A percentile compares a stretch with the other conserved stretches of the same genome.
Conservation (phyloP, 2,797 vertebrate species). For the Arnoldichthys spilopterus region DNA sequence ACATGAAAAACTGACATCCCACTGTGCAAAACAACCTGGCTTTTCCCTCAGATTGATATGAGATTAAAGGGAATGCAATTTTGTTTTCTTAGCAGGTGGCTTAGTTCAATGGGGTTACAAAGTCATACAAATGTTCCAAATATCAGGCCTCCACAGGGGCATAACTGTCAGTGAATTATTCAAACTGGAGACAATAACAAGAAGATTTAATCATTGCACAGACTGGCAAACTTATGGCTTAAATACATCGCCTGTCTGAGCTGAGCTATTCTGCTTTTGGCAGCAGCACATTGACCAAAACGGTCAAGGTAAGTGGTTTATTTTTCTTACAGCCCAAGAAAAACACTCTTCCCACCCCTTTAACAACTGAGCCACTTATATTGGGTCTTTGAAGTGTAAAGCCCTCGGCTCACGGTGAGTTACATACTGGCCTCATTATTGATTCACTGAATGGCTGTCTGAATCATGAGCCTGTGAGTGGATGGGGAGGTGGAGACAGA, state of each 20-base stretch:
- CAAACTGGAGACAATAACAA: neutral
- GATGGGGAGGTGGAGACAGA: conserved; percentile 18
- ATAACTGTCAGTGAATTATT: neutral
- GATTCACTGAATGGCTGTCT: conserved; percentile 49
- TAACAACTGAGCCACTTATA: conserved; percentile 50
- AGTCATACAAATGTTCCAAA: conserved; percentile 2
- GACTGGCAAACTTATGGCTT: neutral
- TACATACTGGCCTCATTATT: conserved; percentile 40
- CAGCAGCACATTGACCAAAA: conserved; percentile 26
- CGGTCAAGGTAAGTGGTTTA: conserved; percentile 42
- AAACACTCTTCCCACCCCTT: conserved; percentile 37
- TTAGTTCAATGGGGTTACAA: conserved; percentile 27
- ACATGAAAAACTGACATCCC: neutral
- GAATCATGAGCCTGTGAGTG: conserved; percentile 41
- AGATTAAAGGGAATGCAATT: conserved; percentile 29
- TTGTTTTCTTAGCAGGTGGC: conserved; percentile 25
- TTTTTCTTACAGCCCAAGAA: conserved; percentile 39
- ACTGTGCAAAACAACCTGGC: conserved; percentile 5
- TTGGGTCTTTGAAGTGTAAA: conserved; percentile 56
- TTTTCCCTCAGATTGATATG: conserved; percentile 2
- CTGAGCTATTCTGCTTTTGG: neutral
- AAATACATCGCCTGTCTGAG: neutral
- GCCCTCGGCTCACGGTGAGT: conserved; percentile 37
- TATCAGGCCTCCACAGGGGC: neutral
- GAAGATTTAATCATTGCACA: conserved; percentile 6